Base-by-base conservation (phyloP, 1,140 invertebrate species). In the Whitmania pigra region DNA sequence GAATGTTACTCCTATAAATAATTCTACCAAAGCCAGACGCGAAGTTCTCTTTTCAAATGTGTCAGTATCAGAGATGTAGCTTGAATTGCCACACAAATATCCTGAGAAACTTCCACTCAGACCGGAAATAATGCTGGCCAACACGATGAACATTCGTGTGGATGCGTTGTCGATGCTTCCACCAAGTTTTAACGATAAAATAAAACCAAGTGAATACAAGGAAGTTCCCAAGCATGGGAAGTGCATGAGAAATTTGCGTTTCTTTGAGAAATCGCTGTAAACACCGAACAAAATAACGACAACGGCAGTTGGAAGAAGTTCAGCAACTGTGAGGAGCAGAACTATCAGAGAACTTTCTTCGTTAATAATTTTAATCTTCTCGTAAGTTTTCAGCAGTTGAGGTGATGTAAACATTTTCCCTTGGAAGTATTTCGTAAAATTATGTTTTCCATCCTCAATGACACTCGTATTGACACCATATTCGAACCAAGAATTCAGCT, bases 41-140 rank as follows among this genome's bases (percentile, higher is more conserved):
- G 72, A 71, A 11, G 70, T 74, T 43, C 73, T 54, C 15, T 66
- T 69, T 18, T 69, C 25, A 15, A 57, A 27, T 0, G 73, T 53
- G 63, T 74, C 73, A 27, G 73, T 74, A 69, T 74, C 73, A 13
- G 73, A 74, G 71, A 74, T 74, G 73, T 74, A 74, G 60, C 60
- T 72, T 43, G 73, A 70, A 67, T 74, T 74, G n/a, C 73, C 73
- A 20, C 69, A 74, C 54, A 74, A 63, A 66, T 71, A 74, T 22
- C 73, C 73, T 17, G 70, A 66, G 22, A 74, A 66, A 40, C 55
- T 66, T 40, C 73, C 73, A 53, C 60, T 68, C 13, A 74, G 29
- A 2, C 73, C 73, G 53, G 70, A 72, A n/a, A 67, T n/a, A 40
- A 74, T 53, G 53, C 36, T 53, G 18, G 73, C 71, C 31, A 68